Percentiles rank a stretch among this genome's conserved stretches.
Evolutionary conservation across 1,140 invertebrate genomes (phyloP).

Genomic region (Latrodectus geometricus): DNA sequence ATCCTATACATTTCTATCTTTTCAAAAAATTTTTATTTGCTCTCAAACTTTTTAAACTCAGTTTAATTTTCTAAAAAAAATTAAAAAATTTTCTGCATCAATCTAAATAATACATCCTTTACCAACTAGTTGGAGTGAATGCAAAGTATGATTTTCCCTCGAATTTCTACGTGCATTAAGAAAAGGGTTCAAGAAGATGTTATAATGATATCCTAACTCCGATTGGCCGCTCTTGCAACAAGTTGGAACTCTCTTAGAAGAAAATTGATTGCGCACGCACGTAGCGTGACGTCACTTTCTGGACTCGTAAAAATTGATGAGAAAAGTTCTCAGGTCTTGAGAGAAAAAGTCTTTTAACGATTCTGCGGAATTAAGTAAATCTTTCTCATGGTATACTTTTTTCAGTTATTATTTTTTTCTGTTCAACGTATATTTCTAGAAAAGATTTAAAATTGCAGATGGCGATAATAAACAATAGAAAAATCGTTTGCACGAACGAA

Average conservation of each 20-base stretch:
- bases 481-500: no score
- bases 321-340: not conserved
- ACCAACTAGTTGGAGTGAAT: no score
- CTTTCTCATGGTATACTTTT: not conserved
- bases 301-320: not conserved
- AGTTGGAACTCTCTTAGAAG: slow-evolving; percentile 42
- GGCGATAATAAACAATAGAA: no score
- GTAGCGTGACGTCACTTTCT: slow-evolving; percentile 22
- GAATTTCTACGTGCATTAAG: not conserved
- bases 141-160: not conserved
- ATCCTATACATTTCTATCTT: no score
- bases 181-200: slow-evolving; percentile 1
- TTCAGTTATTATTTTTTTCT: no score
- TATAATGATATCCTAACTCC: slow-evolving; percentile 21
- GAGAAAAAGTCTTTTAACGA: not conserved
- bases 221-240: slow-evolving; percentile 39
- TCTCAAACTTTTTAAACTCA: no score
- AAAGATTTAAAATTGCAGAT: no score
- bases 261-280: slow-evolving; percentile 35
- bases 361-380: not conserved
- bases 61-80: no score
- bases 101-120: no score
- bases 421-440: no score
- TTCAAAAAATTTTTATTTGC: no score
- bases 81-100: no score